These are phyloP conservation scores for Botia almorhae DNA, from an alignment of 2,797 vertebrate genomes.

Conservation along the genomic window DNA sequence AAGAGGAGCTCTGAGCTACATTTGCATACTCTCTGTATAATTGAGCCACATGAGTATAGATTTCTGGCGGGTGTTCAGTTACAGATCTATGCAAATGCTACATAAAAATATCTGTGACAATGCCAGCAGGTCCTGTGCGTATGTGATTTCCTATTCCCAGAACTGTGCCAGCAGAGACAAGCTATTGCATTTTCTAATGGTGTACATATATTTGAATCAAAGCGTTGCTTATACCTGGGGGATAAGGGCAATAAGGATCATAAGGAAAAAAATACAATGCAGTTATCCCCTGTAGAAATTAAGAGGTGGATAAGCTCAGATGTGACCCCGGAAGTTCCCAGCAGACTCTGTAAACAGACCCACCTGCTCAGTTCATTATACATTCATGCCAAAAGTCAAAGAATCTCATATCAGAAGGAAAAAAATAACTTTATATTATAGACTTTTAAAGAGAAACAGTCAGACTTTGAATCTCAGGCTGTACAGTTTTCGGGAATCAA, in stretches of 20 bases:
- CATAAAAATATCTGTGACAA: constrained; percentile 31
- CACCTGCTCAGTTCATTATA: constrained; percentile 25
- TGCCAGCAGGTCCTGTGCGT: constrained; percentile 46
- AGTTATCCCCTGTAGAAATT: constrained; percentile 74
- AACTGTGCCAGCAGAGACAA: constrained; percentile 58
- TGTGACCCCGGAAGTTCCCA: constrained; percentile 66
- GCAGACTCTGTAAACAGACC: constrained; percentile 49
- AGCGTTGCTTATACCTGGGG: background rate
- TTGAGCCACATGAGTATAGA: constrained; percentile 61
- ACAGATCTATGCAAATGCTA: constrained; percentile 31
- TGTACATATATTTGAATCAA: constrained; percentile 14
- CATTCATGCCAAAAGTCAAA: constrained; percentile 43
- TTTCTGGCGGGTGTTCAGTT: constrained; percentile 51
- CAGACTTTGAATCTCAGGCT: constrained; percentile 46
- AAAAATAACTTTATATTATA: constrained; percentile 40
- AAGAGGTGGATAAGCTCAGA: constrained; percentile 67
- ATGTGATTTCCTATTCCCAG: constrained; percentile 60
- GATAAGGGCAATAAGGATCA: constrained; percentile 60
- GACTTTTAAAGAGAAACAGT: constrained; percentile 22
- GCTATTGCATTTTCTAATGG: constrained; percentile 41
- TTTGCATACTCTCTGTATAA: constrained; percentile 63
- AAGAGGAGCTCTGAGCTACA: constrained; percentile 28
- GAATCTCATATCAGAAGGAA: constrained; percentile 40
- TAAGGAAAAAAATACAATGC: constrained; percentile 54
- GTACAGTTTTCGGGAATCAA: constrained; percentile 58